phyloP scores from a whole-genome alignment of 92 coral and sea anemone genomes.

The Pocillopora meandrina region DNA sequence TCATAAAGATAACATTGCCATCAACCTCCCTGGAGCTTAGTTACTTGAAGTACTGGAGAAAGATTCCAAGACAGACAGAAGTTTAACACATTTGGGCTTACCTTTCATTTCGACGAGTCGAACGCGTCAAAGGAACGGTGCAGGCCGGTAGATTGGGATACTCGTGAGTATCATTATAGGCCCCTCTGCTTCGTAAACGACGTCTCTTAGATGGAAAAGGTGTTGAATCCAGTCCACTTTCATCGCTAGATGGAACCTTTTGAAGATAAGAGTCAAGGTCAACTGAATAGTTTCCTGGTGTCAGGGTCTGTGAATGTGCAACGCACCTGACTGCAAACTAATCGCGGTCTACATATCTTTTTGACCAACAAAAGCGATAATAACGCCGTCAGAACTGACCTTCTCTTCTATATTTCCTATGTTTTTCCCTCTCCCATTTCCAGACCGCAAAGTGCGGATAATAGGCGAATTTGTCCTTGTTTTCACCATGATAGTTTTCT shows the following conservation, averaged over 20 bases:
- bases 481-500: constrained; percentile 35
- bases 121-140: constrained; percentile 31
- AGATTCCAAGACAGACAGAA: background rate
- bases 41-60: background rate
- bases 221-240: constrained; percentile 57
- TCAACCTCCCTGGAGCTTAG: background rate
- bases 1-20: background rate
- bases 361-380: background rate
- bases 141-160: constrained; percentile 9
- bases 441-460: constrained; percentile 37
- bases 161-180: background rate
- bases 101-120: constrained; percentile 35
- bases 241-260: constrained; percentile 79
- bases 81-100: background rate
- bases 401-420: constrained; percentile 34
- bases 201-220: constrained; percentile 65
- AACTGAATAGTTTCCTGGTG: background rate
- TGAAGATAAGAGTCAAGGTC: background rate
- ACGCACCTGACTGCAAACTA: background rate
- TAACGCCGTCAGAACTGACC: background rate
- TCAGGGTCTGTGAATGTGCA: background rate
- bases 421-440: constrained; percentile 44
- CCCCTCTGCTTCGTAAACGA: constrained; percentile 48
- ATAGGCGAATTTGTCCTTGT: constrained; percentile 25
- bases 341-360: background rate